Conservation (phyloP, 2,797 vertebrate genomes). For the Esox lucius region DNA sequence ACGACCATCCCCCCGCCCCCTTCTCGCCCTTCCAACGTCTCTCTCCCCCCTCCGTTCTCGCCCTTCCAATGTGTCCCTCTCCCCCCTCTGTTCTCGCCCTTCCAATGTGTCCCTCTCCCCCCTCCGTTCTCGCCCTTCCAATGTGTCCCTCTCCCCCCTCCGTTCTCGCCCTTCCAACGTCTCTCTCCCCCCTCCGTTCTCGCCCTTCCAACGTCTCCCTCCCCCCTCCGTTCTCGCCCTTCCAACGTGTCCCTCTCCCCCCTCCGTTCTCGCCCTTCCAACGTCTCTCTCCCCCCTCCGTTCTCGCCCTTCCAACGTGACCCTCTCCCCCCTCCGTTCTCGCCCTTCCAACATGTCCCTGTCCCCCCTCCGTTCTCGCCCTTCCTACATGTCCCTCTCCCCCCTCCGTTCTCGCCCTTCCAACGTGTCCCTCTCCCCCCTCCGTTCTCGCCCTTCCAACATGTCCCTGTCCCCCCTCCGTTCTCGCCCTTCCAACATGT, state of each 20-base stretch:
- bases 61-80: background rate
- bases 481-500: background rate
- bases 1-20: background rate
- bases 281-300: background rate
- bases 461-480: too few relatives aligned
- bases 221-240: too few relatives aligned
- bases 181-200: background rate
- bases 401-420: too few relatives aligned
- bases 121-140: background rate
- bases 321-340: too few relatives aligned
- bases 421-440: too few relatives aligned
- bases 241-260: background rate
- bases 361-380: too few relatives aligned
- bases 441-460: too few relatives aligned
- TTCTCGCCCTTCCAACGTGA: background rate
- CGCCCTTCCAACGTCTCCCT: background rate
- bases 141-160: background rate
- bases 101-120: background rate
- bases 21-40: background rate
- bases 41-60: background rate
- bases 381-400: too few relatives aligned
- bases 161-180: background rate
- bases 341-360: too few relatives aligned
- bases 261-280: background rate
- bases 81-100: background rate